Evolutionary conservation across 2,888 invertebrate species (phyloP), one percentile per base, ranked within the genome.

Genomic region (Dorcus hopei): DNA sequence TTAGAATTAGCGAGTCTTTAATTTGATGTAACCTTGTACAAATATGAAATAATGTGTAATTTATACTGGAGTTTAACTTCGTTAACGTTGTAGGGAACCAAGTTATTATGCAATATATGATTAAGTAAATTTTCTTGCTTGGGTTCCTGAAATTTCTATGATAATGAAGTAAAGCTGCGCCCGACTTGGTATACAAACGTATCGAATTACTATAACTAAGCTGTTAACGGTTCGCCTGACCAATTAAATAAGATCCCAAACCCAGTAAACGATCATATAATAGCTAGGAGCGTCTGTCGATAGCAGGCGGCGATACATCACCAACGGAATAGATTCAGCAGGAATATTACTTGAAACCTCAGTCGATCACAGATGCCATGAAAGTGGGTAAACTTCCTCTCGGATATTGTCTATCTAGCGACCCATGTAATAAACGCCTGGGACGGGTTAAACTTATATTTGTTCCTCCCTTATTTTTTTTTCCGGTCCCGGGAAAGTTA

Each of bases 381-480:
- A 52, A 45, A 52, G 58, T 60, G 64, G 62, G 60, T 65, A 65
- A 64, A 66, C 66, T 63, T 66, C 66, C 65, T 62, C 54, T 63
- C 63, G 64, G 67, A 67, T 67, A 67, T 67, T 66, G 63, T 65
- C 63, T 61, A 62, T 61, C 63, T 57, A 63, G 61, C 62, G 61
- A 59, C 53, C 61, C 64, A 62, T 65, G 65, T 66, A 67, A 67
- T 67, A 66, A 67, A 60, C 50, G 61, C 54, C 58, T 48, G 54
- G 55, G 52, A 55, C 43, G 58, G 51, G 14, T 48, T 62, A 55
- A 55, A 55, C 54, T 54, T 54, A 54, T 54, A 54, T 54, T 54
- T 55, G 49, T 55, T 55, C 49, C 55, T 41, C 42, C 49, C 38
- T 42, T 38, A 38, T 43, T 55, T 55, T 55, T 55, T 50, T 49